phyloP scores from a whole-genome alignment of 2,888 invertebrate genomes.

The Glaucopsyche alexis region DNA sequence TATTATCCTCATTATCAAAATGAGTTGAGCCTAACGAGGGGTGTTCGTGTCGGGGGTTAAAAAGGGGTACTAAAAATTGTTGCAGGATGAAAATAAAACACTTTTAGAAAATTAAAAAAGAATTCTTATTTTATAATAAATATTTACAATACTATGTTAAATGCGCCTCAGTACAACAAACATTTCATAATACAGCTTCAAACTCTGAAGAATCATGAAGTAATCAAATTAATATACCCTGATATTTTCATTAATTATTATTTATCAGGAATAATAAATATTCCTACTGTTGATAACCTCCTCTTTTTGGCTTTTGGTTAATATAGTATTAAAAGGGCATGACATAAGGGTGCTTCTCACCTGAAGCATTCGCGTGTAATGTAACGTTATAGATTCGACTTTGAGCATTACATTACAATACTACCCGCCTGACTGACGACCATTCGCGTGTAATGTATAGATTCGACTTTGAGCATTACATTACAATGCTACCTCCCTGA shows the following conservation, averaged over 20 bases:
- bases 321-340: neutral
- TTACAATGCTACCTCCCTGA: too few relatives aligned
- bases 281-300: neutral
- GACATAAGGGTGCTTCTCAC: neutral
- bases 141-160: slow-evolving; percentile 30
- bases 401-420: too few relatives aligned
- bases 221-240: neutral
- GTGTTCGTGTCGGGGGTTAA: too few relatives aligned
- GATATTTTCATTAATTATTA: neutral
- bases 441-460: too few relatives aligned
- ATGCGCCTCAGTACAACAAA: neutral
- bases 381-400: too few relatives aligned
- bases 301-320: neutral
- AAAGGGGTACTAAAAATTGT: too few relatives aligned
- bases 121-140: slow-evolving; percentile 29
- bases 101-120: neutral
- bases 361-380: too few relatives aligned
- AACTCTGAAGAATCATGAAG: neutral
- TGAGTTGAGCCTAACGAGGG: too few relatives aligned
- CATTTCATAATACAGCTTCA: neutral
- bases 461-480: too few relatives aligned
- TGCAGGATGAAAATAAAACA: neutral
- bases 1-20: too few relatives aligned
- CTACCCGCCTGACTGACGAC: too few relatives aligned
- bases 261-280: neutral